Percentiles rank a stretch among this genome's conserved stretches.
Conservation (phyloP, 1,140 invertebrate genomes). For the Drosophila sturtevanti region DNA sequence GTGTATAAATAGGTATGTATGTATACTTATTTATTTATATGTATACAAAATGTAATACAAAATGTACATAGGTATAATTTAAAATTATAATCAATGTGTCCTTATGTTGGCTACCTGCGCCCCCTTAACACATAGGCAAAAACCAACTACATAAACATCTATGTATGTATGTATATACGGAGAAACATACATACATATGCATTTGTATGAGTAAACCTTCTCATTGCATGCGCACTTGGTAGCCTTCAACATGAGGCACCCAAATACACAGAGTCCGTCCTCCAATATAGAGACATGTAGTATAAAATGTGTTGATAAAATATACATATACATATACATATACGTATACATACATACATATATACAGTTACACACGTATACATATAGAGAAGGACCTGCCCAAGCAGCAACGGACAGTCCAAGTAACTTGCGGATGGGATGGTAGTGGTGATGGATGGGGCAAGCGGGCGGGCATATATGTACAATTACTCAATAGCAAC, state of each 20-base stretch:
- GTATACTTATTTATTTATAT: background rate
- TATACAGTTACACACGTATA: too few species aligned
- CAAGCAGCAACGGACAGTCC: slow-evolving; percentile 74
- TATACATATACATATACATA: slow-evolving; percentile 29
- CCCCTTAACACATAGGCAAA: background rate
- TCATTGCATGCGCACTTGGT: slow-evolving; percentile 78
- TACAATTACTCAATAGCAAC: slow-evolving; percentile 78
- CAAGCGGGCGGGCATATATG: slow-evolving; percentile 29
- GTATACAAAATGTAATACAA: background rate
- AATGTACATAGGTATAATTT: slow-evolving; percentile 63
- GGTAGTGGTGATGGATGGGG: background rate
- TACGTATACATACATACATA: slow-evolving; percentile 22
- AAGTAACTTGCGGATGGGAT: slow-evolving; percentile 70
- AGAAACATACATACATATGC: slow-evolving; percentile 46
- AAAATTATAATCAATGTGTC: slow-evolving; percentile 79
- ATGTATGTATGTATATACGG: slow-evolving; percentile 30
- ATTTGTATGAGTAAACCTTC: slow-evolving; percentile 56
- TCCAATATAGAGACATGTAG: slow-evolving; percentile 59
- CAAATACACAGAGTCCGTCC: slow-evolving; percentile 26
- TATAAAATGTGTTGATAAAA: slow-evolving; percentile 63
- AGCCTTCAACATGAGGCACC: slow-evolving; percentile 68
- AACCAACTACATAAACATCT: background rate
- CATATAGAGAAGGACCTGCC: slow-evolving; percentile 58
- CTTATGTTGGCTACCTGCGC: slow-evolving; percentile 24
- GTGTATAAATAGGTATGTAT: slow-evolving; percentile 30